Percentiles rank a stretch among this genome's conserved stretches.
Evolutionary conservation across 1,140 invertebrate genomes (phyloP).

Genomic region (Calephelis virginiensis): DNA sequence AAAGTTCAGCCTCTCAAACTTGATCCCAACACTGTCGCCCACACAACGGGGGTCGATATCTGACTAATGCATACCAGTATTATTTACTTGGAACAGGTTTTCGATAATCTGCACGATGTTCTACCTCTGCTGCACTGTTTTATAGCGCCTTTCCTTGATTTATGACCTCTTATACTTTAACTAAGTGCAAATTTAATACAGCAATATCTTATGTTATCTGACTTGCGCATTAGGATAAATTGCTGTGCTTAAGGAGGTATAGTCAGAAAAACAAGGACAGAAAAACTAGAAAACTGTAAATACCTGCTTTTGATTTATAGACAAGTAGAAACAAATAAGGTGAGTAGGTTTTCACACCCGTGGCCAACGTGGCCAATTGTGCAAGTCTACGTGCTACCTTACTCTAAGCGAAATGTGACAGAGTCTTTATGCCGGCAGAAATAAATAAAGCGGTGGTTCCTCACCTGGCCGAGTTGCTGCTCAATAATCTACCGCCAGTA

Average conservation of each 20-base stretch:
- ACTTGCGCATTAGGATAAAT: constrained; percentile 7
- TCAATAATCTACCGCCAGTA: too few relatives aligned
- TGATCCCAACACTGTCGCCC: constrained; percentile 40
- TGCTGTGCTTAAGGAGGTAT: constrained; percentile 4
- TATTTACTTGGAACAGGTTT: constrained; percentile 67
- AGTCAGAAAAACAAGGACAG: neutral
- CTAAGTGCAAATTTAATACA: constrained; percentile 30
- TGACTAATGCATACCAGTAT: constrained; percentile 63
- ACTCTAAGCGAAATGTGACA: too few relatives aligned
- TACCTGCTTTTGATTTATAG: neutral
- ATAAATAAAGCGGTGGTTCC: too few relatives aligned
- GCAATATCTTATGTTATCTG: constrained; percentile 24
- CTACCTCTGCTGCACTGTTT: constrained; percentile 32
- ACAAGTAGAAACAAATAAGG: too few relatives aligned
- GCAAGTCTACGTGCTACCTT: too few relatives aligned
- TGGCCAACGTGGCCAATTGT: too few relatives aligned
- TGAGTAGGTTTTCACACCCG: too few relatives aligned
- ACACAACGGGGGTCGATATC: constrained; percentile 55
- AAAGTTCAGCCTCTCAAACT: constrained; percentile 22
- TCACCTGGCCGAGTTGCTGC: too few relatives aligned
- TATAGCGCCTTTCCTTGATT: constrained; percentile 42
- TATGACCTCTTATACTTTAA: constrained; percentile 34
- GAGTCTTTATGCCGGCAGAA: too few relatives aligned
- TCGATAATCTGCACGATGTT: constrained; percentile 53
- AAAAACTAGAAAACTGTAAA: too few relatives aligned